phyloP scores from a whole-genome alignment of 2,888 invertebrate species.

The Diaprepes abbreviatus region DNA sequence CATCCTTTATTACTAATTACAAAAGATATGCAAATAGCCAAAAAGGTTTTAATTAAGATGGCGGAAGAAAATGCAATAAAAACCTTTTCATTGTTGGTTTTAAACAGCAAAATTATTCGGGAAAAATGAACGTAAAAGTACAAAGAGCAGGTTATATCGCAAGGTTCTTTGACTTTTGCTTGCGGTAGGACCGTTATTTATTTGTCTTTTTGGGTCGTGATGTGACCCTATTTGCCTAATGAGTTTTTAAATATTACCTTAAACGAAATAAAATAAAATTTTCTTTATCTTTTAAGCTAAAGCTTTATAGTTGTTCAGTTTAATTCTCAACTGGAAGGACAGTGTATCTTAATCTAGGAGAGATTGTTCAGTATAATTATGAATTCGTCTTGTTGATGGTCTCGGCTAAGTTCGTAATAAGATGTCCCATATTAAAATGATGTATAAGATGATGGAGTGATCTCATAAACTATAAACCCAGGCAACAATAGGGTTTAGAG shows the following conservation, averaged over 20 bases:
- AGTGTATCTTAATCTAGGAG: too few relatives aligned
- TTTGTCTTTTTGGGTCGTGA: background rate
- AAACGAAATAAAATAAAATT: too few relatives aligned
- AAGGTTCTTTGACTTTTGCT: background rate
- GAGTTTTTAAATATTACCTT: background rate
- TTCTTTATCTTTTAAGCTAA: too few relatives aligned
- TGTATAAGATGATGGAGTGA: too few relatives aligned
- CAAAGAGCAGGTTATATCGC: background rate
- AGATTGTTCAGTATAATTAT: too few relatives aligned
- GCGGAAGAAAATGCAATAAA: conserved; percentile 27
- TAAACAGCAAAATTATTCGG: background rate
- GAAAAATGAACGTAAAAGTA: conserved; percentile 3
- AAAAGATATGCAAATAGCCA: conserved; percentile 31
- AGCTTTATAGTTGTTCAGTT: too few relatives aligned
- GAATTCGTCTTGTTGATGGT: too few relatives aligned
- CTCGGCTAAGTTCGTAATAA: too few relatives aligned
- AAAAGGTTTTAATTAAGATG: conserved; percentile 35
- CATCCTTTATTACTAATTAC: conserved; percentile 30
- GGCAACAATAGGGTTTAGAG: too few relatives aligned
- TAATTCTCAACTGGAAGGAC: too few relatives aligned
- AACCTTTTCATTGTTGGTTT: conserved; percentile 18
- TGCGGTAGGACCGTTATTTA: background rate
- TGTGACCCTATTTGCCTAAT: background rate
- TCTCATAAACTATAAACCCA: too few relatives aligned
- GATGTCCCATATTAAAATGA: too few relatives aligned